A percentile compares a stretch with the other conserved stretches of the same genome.
Conservation (phyloP, 2,797 vertebrate genomes). For the Aldrovandia affinis region DNA sequence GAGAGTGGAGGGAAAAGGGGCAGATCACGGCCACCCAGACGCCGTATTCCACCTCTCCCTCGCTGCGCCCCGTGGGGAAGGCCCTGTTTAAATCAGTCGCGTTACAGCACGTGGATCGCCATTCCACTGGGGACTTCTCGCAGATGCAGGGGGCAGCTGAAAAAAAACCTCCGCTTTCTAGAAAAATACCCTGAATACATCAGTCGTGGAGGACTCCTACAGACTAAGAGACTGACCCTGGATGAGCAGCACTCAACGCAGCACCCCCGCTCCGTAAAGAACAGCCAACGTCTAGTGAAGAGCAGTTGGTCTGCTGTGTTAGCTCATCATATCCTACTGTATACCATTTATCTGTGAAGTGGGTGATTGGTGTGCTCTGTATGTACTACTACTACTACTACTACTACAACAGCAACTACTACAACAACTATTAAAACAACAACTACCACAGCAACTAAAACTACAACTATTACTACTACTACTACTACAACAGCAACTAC, state of each 20-base stretch:
- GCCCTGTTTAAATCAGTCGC: constrained; percentile 29
- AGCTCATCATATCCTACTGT: too few relatives aligned
- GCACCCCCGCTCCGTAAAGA: background rate
- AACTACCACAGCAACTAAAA: too few relatives aligned
- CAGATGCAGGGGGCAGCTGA: background rate
- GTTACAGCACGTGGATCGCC: constrained; percentile 52
- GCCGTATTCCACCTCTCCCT: background rate
- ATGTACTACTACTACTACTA: too few relatives aligned
- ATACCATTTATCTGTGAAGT: too few relatives aligned
- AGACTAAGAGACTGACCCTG: constrained; percentile 1
- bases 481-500: too few relatives aligned
- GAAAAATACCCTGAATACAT: constrained; percentile 16
- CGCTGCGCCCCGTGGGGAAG: constrained; percentile 44
- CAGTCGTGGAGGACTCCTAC: constrained; percentile 28
- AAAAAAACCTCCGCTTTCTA: constrained; percentile 13
- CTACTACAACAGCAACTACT: too few relatives aligned
- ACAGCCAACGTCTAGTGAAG: background rate
- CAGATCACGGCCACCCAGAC: background rate
- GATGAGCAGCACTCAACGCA: background rate
- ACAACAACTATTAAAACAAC: too few relatives aligned
- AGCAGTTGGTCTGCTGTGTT: background rate
- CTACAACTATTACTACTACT: too few relatives aligned
- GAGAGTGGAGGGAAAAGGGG: background rate
- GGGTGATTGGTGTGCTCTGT: too few relatives aligned
- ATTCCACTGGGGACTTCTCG: constrained; percentile 41